phyloP scores from a whole-genome alignment of 2,113 vertebrate species.

The Xiphophorus maculatus region DNA sequence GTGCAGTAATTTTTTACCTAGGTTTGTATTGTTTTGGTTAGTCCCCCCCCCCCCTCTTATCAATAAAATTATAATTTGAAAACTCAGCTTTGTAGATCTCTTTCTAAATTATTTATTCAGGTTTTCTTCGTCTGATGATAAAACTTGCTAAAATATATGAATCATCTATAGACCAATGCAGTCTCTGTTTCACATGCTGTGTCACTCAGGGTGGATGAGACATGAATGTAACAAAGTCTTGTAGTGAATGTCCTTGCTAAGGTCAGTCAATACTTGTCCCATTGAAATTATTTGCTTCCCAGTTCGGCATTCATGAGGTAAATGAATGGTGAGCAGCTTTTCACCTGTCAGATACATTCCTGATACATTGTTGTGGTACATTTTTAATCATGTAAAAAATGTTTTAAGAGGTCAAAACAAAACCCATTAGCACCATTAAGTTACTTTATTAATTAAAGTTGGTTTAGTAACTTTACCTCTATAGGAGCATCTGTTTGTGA shows the following conservation, averaged over 20 bases:
- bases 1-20: no score
- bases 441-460: constrained; percentile 36
- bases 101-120: no score
- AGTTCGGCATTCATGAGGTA: neutral
- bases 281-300: constrained; percentile 21
- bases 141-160: no score
- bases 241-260: constrained; percentile 12
- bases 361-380: neutral
- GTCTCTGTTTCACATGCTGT: neutral
- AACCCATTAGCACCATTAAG: constrained; percentile 10
- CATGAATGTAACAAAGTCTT: neutral
- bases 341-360: neutral
- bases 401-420: constrained; percentile 16
- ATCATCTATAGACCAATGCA: neutral
- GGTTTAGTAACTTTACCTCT: constrained; percentile 38
- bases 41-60: no score
- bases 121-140: no score
- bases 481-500: constrained; percentile 62
- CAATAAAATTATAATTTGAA: no score
- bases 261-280: constrained; percentile 33
- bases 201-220: neutral
- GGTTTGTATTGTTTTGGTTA: no score
- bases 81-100: no score
- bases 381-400: constrained; percentile 9
- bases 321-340: no score